Evolutionary conservation across 1,140 invertebrate genomes (phyloP), one percentile per base, ranked within the genome.

Genomic region (Solenopsis invicta): DNA sequence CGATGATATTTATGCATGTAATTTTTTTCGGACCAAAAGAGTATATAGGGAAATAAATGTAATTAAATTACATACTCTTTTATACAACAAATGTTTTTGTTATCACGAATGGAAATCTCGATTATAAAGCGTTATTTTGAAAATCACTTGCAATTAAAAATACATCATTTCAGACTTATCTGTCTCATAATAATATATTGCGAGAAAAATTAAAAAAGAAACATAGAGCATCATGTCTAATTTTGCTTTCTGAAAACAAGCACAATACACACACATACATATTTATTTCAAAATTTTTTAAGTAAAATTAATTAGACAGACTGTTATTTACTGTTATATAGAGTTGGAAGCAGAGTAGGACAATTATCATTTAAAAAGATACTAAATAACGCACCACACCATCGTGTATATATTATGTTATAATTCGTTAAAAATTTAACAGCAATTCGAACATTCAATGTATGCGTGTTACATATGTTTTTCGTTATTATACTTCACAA

Each of bases 391-490:
- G 18, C 45, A 74, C 10, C 64, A 69, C 54, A 69, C 54, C 21
- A 69, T 69, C 13, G 9, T 74, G 61, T 72, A 48, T 72, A 82
- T 16, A 82, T 82, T 72, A 29, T 52, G 18, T 82, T 82, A 82
- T 82, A 82, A 82, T 82, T 82, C 54, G 24, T 74, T 41, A 82
- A 74, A 82, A 82, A 74, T 82, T 72, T 72, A 82, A 82, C 80
- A 82, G 80, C 80, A 72, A 82, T 82, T 82, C 52, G 54, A 74
- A 82, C 80, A 82, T 82, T 82, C 18, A 82, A 82, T 82, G 80
- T 61, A 74, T 61, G 34, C 16, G 10, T 82, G 54, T 74, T 56
- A 45, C 45, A 59, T 34, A 67, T 48, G 12, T 72, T 56, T 72
- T 74, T 82, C 18, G 21, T 50, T 29, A 52, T 74, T 56, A 41